Evolutionary conservation across 2,888 invertebrate genomes (phyloP), one percentile per base, ranked within the genome.

Genomic region (Druceiella hillmani): DNA sequence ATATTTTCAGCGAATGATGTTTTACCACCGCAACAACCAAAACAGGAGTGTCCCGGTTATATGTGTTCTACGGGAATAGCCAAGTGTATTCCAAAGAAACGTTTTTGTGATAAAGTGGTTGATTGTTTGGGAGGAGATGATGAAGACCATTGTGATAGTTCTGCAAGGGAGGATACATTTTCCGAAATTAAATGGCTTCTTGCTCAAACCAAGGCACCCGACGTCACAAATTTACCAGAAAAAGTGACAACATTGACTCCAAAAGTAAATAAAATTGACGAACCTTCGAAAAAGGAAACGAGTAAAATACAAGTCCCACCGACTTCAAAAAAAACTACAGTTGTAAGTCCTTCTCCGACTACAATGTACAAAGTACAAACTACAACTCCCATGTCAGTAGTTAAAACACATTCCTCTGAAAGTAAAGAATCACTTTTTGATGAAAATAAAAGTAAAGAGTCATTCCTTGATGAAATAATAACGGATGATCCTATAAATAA

Each of bases 91-190:
- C 70, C 83, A 1, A 66, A 64, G 17, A 74, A 70, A 45, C 64
- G 75, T 45, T 76, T 75, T 34, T 91, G 90, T 59, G 81, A 91
- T 55, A 76, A 75, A 52, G 65, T 75, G 25, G 77, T 87, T 1
- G 83, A 90, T 54, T 91, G 90, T 52, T 62, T 90, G 15, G 71
- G 79, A 25, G 87, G 81, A 12, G 89, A 89, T 61, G 91, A 91
- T 61, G 91, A 91, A 68, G 58, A 76, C 0, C 72, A 79, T 33
- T 90, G 90, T 54, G 58, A 58, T 34, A 51, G 48, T 30, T 49
- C 13, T 12, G 17, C 7, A 42, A 17, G 31, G 17, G 25, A 25
- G 20, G 29, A 40, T 11, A 33, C 33, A 20, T 9, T 20, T 20
- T 7, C 22, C 22, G 6, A 20, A 20, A 20, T 20, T 20, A 20